These are phyloP conservation scores for Drosophila meridionalis DNA, from an alignment of 2,888 invertebrate genomes.

Conservation along the genomic window DNA sequence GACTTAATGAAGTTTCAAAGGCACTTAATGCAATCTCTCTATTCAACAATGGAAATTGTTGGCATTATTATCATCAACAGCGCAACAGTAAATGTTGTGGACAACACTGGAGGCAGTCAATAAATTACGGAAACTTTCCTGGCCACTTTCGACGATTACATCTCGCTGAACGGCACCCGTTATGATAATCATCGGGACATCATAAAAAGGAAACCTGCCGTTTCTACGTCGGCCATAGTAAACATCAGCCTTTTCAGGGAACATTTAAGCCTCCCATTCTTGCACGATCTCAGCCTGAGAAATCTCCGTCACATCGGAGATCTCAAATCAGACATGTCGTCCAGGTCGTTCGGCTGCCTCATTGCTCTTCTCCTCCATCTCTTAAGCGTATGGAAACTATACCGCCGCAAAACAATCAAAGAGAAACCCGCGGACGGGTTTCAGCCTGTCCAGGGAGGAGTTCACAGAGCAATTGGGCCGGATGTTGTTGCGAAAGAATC, in stretches of 20 bases:
- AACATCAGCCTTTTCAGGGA: not conserved
- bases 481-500: not conserved
- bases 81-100: conserved; percentile 14
- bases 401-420: no score
- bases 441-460: no score
- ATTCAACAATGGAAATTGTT: not conserved
- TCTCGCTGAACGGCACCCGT: conserved; percentile 9
- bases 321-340: no score
- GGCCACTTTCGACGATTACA: conserved; percentile 12
- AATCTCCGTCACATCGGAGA: not conserved
- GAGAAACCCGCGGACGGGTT: no score
- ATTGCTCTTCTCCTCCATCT: not conserved
- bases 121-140: conserved; percentile 7
- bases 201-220: not conserved
- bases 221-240: not conserved
- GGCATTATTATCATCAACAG: conserved; percentile 5
- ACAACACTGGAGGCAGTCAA: conserved; percentile 14
- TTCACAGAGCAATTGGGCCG: not conserved
- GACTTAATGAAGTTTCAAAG: conserved; percentile 4
- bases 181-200: conserved; percentile 3
- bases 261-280: not conserved
- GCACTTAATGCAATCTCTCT: conserved; percentile 1
- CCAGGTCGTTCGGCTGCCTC: not conserved
- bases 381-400: not conserved
- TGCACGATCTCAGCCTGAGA: not conserved